These are phyloP conservation scores for Sorex maritimensis DNA, from an alignment of 2,797 vertebrate species.

Conservation along the genomic window DNA sequence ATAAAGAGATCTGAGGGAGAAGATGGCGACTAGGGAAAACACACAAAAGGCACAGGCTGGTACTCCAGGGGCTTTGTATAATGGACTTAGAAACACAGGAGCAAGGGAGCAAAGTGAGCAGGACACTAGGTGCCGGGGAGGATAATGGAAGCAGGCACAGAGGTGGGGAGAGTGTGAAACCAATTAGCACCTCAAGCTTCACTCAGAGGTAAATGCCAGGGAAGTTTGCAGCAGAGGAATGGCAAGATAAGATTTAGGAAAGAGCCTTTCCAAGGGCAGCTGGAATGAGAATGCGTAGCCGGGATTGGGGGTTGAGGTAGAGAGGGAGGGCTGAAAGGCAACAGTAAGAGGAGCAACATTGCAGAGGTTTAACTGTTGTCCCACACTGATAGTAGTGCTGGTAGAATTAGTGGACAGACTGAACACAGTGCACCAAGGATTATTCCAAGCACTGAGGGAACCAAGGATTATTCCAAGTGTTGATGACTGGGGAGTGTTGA, in stretches of 20 bases:
- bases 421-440: neutral
- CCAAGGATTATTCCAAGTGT: neutral
- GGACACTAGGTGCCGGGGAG: neutral
- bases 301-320: too few species aligned
- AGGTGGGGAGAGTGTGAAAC: neutral
- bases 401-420: neutral
- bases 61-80: fast-evolving
- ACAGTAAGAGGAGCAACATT: too few species aligned
- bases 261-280: neutral
- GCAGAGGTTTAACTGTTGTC: too few species aligned
- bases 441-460: neutral
- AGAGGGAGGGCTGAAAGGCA: too few species aligned
- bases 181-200: neutral
- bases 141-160: too few species aligned
- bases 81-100: neutral
- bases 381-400: neutral
- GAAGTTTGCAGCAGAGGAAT: neutral
- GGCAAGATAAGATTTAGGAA: neutral
- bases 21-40: neutral
- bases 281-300: too few species aligned
- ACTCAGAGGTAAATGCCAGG: neutral
- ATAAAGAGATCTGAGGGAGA: neutral
- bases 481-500: neutral
- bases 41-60: neutral
- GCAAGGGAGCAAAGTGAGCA: neutral